A percentile compares a stretch with the other conserved stretches of the same genome.
Conservation (phyloP, 2,113 vertebrate genomes). For the Columba livia region DNA sequence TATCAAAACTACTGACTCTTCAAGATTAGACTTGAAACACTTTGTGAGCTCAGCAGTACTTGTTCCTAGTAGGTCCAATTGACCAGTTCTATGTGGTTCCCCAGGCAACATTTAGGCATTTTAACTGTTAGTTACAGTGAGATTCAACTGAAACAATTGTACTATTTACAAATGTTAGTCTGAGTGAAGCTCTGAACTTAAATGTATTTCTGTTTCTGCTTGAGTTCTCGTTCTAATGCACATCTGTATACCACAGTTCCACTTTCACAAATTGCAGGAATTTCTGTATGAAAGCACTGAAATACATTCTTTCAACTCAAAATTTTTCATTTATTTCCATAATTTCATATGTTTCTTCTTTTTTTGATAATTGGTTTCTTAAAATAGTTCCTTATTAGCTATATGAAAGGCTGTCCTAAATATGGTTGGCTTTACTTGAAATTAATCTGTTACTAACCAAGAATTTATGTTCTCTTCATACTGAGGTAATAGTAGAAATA, state of each 20-base stretch:
- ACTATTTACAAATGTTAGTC: background rate
- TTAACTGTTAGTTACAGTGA: background rate
- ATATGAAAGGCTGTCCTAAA: background rate
- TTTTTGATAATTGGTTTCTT: background rate
- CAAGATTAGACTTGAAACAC: background rate
- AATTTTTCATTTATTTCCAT: background rate
- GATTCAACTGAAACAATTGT: background rate
- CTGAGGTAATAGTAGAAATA: background rate
- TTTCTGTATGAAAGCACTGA: background rate
- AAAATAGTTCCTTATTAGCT: background rate
- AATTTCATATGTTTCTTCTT: background rate
- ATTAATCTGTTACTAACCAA: background rate
- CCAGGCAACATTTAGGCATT: background rate
- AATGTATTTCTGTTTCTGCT: background rate
- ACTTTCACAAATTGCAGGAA: background rate
- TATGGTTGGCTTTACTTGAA: background rate
- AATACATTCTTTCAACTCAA: background rate
- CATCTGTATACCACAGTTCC: background rate
- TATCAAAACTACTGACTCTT: background rate
- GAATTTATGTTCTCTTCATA: background rate
- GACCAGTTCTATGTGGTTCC: background rate
- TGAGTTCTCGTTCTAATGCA: background rate
- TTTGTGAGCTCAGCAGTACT: background rate
- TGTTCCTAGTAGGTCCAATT: background rate
- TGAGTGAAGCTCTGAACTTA: background rate